phyloP scores from a whole-genome alignment of 2,113 vertebrate species.

The Rousettus leschenaultii region DNA sequence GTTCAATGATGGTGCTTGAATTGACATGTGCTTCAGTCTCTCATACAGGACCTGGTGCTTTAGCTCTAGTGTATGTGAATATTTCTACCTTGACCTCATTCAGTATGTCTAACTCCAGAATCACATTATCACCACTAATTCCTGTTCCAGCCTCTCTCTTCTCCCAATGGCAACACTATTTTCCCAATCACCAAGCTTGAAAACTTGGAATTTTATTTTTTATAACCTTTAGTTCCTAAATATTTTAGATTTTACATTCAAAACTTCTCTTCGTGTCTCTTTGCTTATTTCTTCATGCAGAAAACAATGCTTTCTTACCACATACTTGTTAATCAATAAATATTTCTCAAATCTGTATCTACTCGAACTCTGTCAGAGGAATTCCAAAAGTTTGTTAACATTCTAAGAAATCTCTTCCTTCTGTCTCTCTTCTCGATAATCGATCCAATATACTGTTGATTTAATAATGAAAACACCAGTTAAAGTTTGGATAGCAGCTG shows the following conservation, averaged over 20 bases:
- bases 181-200: background rate
- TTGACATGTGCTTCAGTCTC: background rate
- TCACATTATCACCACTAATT: background rate
- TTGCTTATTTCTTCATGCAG: background rate
- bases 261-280: background rate
- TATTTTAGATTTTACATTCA: background rate
- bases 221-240: background rate
- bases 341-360: background rate
- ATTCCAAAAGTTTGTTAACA: background rate
- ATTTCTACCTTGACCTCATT: background rate
- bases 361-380: background rate
- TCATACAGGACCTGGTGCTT: background rate
- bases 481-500: background rate
- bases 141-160: background rate
- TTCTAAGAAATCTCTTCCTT: background rate
- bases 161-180: background rate
- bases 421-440: background rate
- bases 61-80: background rate
- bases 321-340: background rate
- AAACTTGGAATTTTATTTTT: background rate
- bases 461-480: background rate
- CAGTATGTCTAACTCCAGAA: background rate
- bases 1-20: background rate
- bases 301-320: background rate
- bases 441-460: background rate